Conservation (phyloP, 2,113 vertebrate species). For the Paramisgurnus dabryanus region DNA sequence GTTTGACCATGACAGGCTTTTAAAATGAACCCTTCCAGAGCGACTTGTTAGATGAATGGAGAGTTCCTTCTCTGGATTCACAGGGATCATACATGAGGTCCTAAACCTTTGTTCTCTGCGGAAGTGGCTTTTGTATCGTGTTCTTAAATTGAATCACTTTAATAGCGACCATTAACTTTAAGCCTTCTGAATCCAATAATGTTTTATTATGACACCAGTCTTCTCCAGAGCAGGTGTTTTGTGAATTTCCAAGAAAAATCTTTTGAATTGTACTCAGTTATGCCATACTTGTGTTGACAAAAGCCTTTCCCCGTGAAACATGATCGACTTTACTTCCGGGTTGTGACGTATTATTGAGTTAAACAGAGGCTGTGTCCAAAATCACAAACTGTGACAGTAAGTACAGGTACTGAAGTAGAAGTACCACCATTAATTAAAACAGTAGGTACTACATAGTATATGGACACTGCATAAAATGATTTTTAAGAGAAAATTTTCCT, state of each 20-base stretch:
- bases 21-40: background rate
- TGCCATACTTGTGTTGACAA: background rate
- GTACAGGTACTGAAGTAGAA: too few species aligned
- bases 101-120: slow-evolving; percentile 6
- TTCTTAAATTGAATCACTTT: slow-evolving; percentile 26
- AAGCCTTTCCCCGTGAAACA: background rate
- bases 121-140: background rate
- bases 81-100: background rate
- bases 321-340: too few species aligned
- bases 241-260: background rate
- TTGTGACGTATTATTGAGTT: too few species aligned
- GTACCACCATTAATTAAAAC: too few species aligned
- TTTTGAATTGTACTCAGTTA: background rate
- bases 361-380: too few species aligned
- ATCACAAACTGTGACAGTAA: too few species aligned
- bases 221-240: background rate
- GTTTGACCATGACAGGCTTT: background rate
- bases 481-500: too few species aligned
- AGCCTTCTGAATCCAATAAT: background rate
- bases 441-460: too few species aligned
- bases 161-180: slow-evolving; percentile 17
- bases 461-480: too few species aligned
- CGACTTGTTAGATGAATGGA: background rate
- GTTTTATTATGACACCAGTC: slow-evolving; percentile 1
- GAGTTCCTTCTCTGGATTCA: background rate